Conservation (phyloP, 2,113 vertebrate species). For the Onychostoma macrolepis region DNA sequence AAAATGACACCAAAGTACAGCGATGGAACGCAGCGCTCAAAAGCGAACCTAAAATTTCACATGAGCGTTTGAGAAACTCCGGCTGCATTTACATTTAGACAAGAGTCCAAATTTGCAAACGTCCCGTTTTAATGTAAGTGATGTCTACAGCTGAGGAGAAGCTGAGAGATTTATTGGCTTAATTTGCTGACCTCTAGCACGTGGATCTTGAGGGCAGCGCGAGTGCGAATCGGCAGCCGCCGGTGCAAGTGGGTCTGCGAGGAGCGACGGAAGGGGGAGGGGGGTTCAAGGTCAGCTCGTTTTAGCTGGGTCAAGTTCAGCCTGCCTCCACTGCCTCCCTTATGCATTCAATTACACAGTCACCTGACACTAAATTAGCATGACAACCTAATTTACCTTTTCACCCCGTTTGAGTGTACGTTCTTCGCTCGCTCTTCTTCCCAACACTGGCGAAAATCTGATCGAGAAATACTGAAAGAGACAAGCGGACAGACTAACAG, state of each 20-base stretch:
- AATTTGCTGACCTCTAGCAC: constrained; percentile 68
- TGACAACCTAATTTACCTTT: constrained; percentile 77
- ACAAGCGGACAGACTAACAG: constrained; percentile 35
- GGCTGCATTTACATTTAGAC: constrained; percentile 25
- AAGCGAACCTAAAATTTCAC: neutral
- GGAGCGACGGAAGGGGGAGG: constrained; percentile 44
- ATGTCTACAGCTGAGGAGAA: constrained; percentile 40
- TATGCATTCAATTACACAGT: constrained; percentile 78
- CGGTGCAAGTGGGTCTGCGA: constrained; percentile 42
- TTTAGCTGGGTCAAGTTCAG: constrained; percentile 81
- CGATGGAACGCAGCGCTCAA: neutral
- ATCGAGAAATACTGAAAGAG: constrained; percentile 13
- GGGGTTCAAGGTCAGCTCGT: constrained; percentile 75
- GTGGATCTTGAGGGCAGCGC: constrained; percentile 38
- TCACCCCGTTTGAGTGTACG: constrained; percentile 62
- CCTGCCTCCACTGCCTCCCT: constrained; percentile 65
- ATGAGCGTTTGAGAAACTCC: neutral
- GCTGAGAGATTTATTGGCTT: constrained; percentile 72
- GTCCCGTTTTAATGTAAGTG: constrained; percentile 50
- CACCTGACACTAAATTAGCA: constrained; percentile 79
- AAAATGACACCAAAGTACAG: constrained; percentile 14
- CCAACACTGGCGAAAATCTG: neutral
- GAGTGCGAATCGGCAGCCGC: constrained; percentile 29
- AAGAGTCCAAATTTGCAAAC: constrained; percentile 19
- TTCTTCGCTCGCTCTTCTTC: constrained; percentile 43